Percentiles rank a stretch among this genome's conserved stretches.
Evolutionary conservation across 2,113 vertebrate genomes (phyloP).

Genomic region (Bungarus multicinctus): DNA sequence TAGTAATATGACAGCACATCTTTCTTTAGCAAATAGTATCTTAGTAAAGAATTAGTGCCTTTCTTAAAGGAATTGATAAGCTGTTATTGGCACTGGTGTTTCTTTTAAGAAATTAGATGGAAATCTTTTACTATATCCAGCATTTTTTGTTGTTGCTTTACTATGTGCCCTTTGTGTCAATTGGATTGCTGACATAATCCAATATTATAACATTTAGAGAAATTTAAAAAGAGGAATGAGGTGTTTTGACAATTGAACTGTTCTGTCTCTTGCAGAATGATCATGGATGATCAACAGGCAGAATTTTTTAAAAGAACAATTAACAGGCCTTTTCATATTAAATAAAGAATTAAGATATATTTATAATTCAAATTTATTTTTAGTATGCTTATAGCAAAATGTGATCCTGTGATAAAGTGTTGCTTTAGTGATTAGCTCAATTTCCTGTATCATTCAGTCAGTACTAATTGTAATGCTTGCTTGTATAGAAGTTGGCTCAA

Average conservation of each 20-base stretch:
- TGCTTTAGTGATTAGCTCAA: background rate
- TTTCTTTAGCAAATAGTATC: slow-evolving; percentile 9
- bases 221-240: background rate
- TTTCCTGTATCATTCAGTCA: background rate
- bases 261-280: background rate
- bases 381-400: background rate
- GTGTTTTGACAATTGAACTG: background rate
- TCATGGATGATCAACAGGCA: background rate
- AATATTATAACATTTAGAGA: background rate
- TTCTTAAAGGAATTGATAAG: slow-evolving; percentile 12
- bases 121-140: background rate
- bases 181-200: background rate
- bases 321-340: background rate
- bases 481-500: background rate
- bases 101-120: background rate
- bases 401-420: background rate
- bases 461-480: background rate
- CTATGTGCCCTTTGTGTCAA: background rate
- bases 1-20: background rate
- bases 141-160: background rate
- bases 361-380: background rate
- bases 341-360: background rate
- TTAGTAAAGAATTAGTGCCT: slow-evolving; percentile 2
- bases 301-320: background rate
- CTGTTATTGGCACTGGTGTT: background rate